A percentile compares a stretch with the other conserved stretches of the same genome.
Evolutionary conservation across 2,113 vertebrate species (phyloP).

Genomic region (Salvelinus sp.): DNA sequence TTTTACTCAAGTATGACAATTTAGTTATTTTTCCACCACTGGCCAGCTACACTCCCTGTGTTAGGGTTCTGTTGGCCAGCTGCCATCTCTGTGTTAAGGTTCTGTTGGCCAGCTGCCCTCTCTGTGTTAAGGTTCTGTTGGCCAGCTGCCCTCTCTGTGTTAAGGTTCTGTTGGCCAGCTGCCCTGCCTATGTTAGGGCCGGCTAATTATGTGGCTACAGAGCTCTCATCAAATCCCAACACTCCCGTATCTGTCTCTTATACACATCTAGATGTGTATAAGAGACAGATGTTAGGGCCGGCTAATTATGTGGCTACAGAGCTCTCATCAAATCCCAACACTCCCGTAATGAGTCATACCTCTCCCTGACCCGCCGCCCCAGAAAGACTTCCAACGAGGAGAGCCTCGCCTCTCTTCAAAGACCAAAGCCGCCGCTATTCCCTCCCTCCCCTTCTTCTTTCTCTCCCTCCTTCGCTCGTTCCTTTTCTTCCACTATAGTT

Average conservation of each 20-base stretch:
- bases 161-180: too few species aligned
- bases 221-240: conserved; percentile 33
- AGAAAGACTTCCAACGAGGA: not conserved
- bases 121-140: too few species aligned
- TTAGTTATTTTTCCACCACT: too few species aligned
- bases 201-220: not conserved
- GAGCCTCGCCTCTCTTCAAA: not conserved
- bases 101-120: too few species aligned
- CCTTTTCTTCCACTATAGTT: conserved; percentile 7
- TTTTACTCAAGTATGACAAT: too few species aligned
- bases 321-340: conserved; percentile 34
- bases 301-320: not conserved
- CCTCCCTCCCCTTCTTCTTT: not conserved
- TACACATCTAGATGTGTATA: too few species aligned
- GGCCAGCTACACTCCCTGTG: not conserved
- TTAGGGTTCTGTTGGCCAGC: too few species aligned
- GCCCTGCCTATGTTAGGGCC: too few species aligned
- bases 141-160: too few species aligned
- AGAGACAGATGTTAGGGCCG: too few species aligned
- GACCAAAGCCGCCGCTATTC: not conserved
- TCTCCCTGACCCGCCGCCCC: conserved; percentile 29
- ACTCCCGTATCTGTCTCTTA: too few species aligned
- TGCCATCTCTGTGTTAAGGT: too few species aligned
- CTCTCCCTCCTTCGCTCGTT: not conserved
- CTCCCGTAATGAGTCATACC: conserved; percentile 29